Base-by-base conservation (phyloP, 2,888 invertebrate genomes). In the Synanthedon formicaeformis region DNA sequence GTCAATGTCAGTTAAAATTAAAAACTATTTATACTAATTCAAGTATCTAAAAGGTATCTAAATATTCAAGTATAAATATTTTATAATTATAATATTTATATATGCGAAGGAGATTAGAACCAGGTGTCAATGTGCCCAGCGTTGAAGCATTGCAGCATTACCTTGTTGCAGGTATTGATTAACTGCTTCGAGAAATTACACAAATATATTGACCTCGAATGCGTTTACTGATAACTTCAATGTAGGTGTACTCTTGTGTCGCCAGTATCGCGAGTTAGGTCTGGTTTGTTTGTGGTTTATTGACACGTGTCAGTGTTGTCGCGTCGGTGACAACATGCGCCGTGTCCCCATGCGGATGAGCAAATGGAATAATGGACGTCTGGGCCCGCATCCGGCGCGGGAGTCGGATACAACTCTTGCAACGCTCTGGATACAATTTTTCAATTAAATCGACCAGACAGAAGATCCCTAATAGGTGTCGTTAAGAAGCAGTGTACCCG, bases 281-380 rank as follows among this genome's bases (percentile, higher is more conserved):
- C 34, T 34, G 10, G 34, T 34, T 34, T 62, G 61, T 69, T 73
- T 78, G 80, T 73, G 78, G 79, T 77, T 75, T 79, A 81, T 81
- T 77, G 81, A 80, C 81, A 80, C 79, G 78, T 76, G 80, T 74
- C 65, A 65, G 66, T 56, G 62, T 56, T 58, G 62, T 58, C 59
- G 58, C 56, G 54, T 41, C 56, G 53, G 56, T 54, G 57, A 54
- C 53, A 55, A 56, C 60, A 34, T 54, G 56, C 55, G 54, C 63
- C 56, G 67, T 73, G 85, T 81, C 82, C 86, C 84, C 80, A 80
- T 78, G 84, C 87, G 87, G 87, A 87, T 86, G 86, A 66, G 77
- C 86, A 82, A 86, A 87, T 87, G 86, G 86, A 73, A 87, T 87
- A 87, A 87, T 86, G 78, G 85, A 65, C 81, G 86, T 86, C 86